Base-by-base conservation (phyloP, 2,888 invertebrate species). In the Liopterus haemorrhoidalis region DNA sequence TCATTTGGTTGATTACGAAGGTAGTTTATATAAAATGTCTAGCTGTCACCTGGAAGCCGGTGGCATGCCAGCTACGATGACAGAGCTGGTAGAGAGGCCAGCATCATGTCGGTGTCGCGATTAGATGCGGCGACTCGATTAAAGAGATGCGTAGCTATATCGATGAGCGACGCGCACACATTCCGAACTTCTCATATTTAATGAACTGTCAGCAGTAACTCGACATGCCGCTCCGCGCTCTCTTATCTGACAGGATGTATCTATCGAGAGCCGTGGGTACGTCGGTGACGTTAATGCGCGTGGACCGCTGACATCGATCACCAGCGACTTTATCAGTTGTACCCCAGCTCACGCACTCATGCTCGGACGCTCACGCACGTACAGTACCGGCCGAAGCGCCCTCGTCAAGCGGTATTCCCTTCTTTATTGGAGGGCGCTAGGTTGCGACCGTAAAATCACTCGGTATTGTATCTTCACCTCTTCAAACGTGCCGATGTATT, bases 171-270 rank as follows among this genome's bases (percentile, higher is more conserved):
- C 38, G 37, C 38, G 16, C 37, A 60, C 60, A 59, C 58, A 61
- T 60, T 60, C 61, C 55, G 49, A 32, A 59, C 62, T 61, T 58
- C 59, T 59, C 61, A 61, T 59, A 59, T 59, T 59, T 62, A 62
- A 62, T 62, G 59, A 62, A 60, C 61, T 60, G 60, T 60, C 59
- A 58, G 49, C 49, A 32, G 28, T 6, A 30, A n/a, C 31, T 30
- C 12, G 5, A 6, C 6, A 12, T 45, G 45, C 38, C 38, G 32
- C 19, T 25, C 42, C 20, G 40, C 31, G 37, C 45, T n/a, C n/a
- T n/a, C n/a, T 47, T 50, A 47, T 50, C 47, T 50, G 49, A 50
- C 47, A 50, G 44, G 42, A 19, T 31, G 40, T 38, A 46, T 27
- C 50, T 31, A 33, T 36, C 41, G 21, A 44, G 39, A 48, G 39